A percentile compares a stretch with the other conserved stretches of the same genome.
Evolutionary conservation across 1,140 invertebrate genomes (phyloP).

Genomic region (Holotrichia oblita): DNA sequence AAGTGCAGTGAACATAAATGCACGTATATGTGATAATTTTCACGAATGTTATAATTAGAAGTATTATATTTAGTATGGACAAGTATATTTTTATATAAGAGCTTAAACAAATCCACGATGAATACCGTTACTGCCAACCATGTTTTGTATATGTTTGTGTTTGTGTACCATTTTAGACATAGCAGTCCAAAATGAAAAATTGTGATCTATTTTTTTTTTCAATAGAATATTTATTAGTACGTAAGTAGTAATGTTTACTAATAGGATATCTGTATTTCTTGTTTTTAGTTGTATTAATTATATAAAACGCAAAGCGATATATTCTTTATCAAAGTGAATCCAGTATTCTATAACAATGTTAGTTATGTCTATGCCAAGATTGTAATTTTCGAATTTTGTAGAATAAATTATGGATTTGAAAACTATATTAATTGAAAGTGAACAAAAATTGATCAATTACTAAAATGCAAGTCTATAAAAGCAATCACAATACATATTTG

Average conservation of each 20-base stretch:
- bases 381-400: background rate
- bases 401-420: background rate
- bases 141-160: background rate
- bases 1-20: background rate
- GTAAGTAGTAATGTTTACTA: slow-evolving; percentile 29
- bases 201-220: slow-evolving; percentile 35
- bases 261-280: slow-evolving; percentile 7
- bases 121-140: slow-evolving; percentile 1
- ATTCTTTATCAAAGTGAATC: slow-evolving; percentile 18
- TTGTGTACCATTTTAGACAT: slow-evolving; percentile 9
- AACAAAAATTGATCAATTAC: no score
- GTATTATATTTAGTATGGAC: background rate
- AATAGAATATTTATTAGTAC: slow-evolving; percentile 20
- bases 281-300: slow-evolving; percentile 25
- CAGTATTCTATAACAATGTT: background rate
- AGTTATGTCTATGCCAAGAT: background rate
- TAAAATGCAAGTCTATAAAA: no score
- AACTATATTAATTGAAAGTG: no score
- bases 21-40: slow-evolving; percentile 24
- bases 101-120: background rate
- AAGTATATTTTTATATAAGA: slow-evolving; percentile 1
- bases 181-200: slow-evolving; percentile 19
- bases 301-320: background rate
- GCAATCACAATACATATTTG: no score
- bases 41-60: slow-evolving; percentile 14